Evolutionary conservation across 2,797 vertebrate species (phyloP).

Genomic region (Chloroceryle amazona): DNA sequence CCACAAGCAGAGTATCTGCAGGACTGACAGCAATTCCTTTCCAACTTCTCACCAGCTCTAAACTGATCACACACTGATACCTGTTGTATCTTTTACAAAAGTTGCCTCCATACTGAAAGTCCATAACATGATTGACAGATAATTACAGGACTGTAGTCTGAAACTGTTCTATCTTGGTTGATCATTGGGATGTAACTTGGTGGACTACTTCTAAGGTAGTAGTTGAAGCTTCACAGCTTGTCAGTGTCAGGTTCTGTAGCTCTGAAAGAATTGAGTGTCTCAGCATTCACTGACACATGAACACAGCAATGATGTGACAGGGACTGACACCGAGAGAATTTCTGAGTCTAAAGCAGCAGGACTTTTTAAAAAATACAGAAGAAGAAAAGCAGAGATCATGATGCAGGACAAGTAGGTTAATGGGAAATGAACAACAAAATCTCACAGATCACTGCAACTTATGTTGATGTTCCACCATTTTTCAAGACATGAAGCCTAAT

Average conservation of each 20-base stretch:
- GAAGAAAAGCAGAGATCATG: not conserved
- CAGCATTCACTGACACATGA: rapidly evolving
- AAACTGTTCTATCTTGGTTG: not conserved
- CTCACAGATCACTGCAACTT: not conserved
- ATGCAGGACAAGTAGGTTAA: not conserved
- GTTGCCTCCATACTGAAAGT: not conserved
- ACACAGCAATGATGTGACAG: rapidly evolving
- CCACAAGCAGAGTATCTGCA: not conserved
- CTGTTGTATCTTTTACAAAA: not conserved
- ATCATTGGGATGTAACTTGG: not conserved
- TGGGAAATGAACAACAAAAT: not conserved
- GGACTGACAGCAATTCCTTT: not conserved
- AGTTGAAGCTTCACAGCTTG: not conserved
- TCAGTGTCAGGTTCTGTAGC: not conserved
- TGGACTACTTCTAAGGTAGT: not conserved
- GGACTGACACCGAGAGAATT: not conserved
- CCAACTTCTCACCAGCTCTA: not conserved
- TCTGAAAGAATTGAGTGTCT: not conserved
- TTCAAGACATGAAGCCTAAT: not conserved
- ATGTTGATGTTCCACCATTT: not conserved
- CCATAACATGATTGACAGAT: not conserved
- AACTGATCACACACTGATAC: rapidly evolving
- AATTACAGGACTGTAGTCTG: not conserved
- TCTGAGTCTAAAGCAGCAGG: not conserved
- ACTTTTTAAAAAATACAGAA: not conserved